A percentile compares a stretch with the other conserved stretches of the same genome.
Conservation (phyloP, 2,113 vertebrate species). For the Brachirus orientalis region DNA sequence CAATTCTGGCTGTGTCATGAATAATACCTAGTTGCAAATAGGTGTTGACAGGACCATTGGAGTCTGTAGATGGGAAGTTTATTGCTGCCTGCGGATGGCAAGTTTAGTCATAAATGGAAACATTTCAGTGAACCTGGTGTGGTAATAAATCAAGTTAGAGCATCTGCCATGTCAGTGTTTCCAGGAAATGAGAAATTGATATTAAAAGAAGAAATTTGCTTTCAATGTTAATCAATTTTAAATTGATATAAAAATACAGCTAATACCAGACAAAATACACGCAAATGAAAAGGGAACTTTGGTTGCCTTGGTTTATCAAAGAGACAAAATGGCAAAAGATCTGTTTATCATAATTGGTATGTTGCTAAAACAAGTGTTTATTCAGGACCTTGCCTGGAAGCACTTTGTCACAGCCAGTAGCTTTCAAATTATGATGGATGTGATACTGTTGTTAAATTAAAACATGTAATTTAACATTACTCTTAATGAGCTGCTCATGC, state of each 20-base stretch:
- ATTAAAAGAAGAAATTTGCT: constrained; percentile 10
- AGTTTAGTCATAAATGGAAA: constrained; percentile 7
- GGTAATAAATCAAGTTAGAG: neutral
- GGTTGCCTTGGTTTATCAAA: constrained; percentile 19
- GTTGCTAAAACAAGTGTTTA: constrained; percentile 38
- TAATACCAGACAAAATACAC: neutral
- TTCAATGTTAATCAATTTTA: constrained; percentile 6
- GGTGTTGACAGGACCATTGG: constrained; percentile 15
- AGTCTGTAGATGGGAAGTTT: constrained; percentile 17
- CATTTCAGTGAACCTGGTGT: neutral
- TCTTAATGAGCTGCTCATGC: constrained; percentile 65
- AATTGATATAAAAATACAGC: neutral
- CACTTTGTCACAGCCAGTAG: constrained; percentile 53
- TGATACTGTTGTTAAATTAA: constrained; percentile 63
- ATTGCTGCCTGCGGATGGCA: constrained; percentile 1
- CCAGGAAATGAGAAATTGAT: neutral
- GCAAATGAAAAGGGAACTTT: constrained; percentile 22
- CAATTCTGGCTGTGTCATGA: constrained; percentile 23
- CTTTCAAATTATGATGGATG: constrained; percentile 74
- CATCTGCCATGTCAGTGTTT: neutral
- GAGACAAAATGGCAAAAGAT: constrained; percentile 12
- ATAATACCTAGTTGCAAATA: constrained; percentile 21
- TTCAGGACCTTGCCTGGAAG: constrained; percentile 47
- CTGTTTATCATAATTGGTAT: constrained; percentile 33
- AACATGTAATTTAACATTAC: constrained; percentile 59